A percentile compares a stretch with the other conserved stretches of the same genome.
Evolutionary conservation across 2,888 invertebrate genomes (phyloP).

Genomic region (Cryptus armator): DNA sequence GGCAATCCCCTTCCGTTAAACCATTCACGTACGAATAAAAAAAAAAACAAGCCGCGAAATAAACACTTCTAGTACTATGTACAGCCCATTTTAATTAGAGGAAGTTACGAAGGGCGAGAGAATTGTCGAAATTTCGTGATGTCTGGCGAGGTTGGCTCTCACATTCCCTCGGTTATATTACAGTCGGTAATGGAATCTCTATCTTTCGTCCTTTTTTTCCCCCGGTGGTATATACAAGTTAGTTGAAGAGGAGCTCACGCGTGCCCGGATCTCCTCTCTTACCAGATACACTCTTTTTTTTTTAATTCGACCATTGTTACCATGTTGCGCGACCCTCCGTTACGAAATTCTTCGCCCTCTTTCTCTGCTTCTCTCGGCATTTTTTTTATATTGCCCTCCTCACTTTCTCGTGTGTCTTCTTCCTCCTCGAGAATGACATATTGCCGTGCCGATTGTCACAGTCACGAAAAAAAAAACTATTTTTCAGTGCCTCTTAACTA

Average conservation of each 20-base stretch:
- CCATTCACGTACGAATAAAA: constrained; percentile 26
- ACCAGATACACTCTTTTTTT: constrained; percentile 31
- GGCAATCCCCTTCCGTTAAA: constrained; percentile 39
- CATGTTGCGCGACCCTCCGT: constrained; percentile 59
- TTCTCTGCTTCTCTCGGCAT: background rate
- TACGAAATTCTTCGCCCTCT: constrained; percentile 55
- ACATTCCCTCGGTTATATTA: background rate
- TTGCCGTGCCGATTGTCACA: constrained; percentile 38
- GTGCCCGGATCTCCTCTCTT: constrained; percentile 62
- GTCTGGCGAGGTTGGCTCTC: constrained; percentile 26
- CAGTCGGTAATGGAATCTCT: constrained; percentile 1
- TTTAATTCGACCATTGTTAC: constrained; percentile 69
- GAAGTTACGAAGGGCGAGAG: constrained; percentile 82
- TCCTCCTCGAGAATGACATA: background rate
- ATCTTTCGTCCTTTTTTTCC: constrained; percentile 36
- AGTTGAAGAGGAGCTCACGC: constrained; percentile 64
- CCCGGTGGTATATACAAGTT: constrained; percentile 40
- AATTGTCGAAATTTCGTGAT: constrained; percentile 75
- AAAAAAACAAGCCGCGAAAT: constrained; percentile 65
- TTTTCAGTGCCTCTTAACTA: constrained; percentile 7
- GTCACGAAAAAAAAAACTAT: background rate
- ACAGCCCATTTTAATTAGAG: constrained; percentile 82
- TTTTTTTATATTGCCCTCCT: background rate
- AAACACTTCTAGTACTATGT: constrained; percentile 81
- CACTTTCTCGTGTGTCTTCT: constrained; percentile 20